Evolutionary conservation across 2,888 invertebrate genomes (phyloP).

Genomic region (Aphodius granarius): DNA sequence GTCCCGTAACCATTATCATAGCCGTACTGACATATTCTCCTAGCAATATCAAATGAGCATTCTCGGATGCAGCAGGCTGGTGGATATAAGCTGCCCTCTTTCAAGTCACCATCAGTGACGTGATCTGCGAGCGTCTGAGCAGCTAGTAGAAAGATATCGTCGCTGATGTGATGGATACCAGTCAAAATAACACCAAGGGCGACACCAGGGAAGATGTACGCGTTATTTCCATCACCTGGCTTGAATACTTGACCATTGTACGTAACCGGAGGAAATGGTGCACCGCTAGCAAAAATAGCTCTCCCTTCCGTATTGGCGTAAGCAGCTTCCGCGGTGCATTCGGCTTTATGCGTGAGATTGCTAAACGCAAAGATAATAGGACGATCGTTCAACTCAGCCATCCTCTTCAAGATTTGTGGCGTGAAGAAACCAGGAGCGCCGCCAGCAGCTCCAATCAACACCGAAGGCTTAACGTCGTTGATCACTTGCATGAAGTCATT

Average conservation of each 20-base stretch:
- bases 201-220: constrained; percentile 96
- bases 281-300: constrained; percentile 93
- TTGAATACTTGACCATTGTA: constrained; percentile 77
- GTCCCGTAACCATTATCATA: constrained; percentile 87
- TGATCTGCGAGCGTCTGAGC: constrained; percentile 86
- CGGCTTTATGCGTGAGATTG: constrained; percentile 97
- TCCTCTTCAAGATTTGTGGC: constrained; percentile 78
- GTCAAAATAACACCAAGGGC: constrained; percentile 93
- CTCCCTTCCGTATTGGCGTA: constrained; percentile 89
- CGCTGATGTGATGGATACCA: constrained; percentile 90
- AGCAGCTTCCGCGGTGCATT: constrained; percentile 96
- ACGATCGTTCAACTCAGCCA: constrained; percentile 83
- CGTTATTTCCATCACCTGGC: constrained; percentile 93
- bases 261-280: constrained; percentile 88
- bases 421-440: constrained; percentile 92
- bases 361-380: constrained; percentile 97
- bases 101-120: constrained; percentile 81
- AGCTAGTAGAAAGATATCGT: constrained; percentile 91
- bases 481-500: constrained; percentile 80
- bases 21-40: constrained; percentile 83
- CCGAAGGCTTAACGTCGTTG: constrained; percentile 81
- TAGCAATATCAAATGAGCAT: constrained; percentile 88
- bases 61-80: constrained; percentile 81
- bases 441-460: constrained; percentile 93
- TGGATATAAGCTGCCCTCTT: constrained; percentile 90